A percentile compares a stretch with the other conserved stretches of the same genome.
Evolutionary conservation across 2,113 vertebrate species (phyloP).

Genomic region (Poeciliopsis prolifica): DNA sequence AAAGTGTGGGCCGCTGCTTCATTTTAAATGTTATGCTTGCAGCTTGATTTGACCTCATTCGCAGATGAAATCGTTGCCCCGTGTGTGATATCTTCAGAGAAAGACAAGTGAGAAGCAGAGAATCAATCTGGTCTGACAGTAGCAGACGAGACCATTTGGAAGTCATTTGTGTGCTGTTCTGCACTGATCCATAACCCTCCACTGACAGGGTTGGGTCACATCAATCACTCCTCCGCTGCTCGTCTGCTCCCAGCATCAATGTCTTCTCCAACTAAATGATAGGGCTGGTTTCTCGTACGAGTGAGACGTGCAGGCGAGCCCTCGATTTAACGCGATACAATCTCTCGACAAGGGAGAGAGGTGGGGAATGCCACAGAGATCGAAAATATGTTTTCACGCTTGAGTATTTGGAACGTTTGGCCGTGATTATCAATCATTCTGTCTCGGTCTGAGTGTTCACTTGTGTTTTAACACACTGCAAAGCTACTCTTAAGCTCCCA

Average conservation of each 20-base stretch:
- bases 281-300: constrained; percentile 45
- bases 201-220: constrained; percentile 63
- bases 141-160: constrained; percentile 56
- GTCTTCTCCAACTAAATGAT: constrained; percentile 43
- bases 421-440: constrained; percentile 10
- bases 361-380: constrained; percentile 23
- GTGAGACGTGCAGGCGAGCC: constrained; percentile 27
- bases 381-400: constrained; percentile 11
- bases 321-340: constrained; percentile 31
- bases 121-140: neutral
- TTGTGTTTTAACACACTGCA: constrained; percentile 13
- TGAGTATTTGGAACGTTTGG: neutral
- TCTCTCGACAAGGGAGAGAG: constrained; percentile 32
- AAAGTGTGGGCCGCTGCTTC: neutral
- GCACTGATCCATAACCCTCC: constrained; percentile 63
- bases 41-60: no score
- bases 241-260: constrained; percentile 17
- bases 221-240: constrained; percentile 61
- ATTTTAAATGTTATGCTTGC: no score
- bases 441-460: constrained; percentile 12
- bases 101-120: neutral
- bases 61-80: neutral
- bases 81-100: neutral
- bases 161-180: constrained; percentile 57
- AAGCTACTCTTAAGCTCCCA: constrained; percentile 37